Percentiles rank a stretch among this genome's conserved stretches.
phyloP scores from a whole-genome alignment of 2,113 vertebrate genomes.

The Calidris pugnax region DNA sequence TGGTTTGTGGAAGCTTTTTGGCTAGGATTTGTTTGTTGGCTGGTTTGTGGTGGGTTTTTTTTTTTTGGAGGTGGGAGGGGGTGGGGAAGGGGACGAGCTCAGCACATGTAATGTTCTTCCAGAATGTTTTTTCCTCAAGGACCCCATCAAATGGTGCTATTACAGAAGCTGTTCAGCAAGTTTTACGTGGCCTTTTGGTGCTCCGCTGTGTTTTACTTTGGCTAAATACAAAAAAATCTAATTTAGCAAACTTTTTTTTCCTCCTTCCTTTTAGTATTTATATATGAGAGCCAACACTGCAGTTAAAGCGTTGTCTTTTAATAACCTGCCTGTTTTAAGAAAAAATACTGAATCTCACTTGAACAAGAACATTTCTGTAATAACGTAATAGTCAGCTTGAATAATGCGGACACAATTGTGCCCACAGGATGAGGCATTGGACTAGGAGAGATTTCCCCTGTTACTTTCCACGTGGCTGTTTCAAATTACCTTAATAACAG shows the following conservation, averaged over 20 bases:
- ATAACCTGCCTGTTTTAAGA: neutral
- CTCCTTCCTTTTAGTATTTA: neutral
- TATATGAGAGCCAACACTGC: neutral
- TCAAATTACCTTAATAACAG: constrained; percentile 50
- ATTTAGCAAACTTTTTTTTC: neutral
- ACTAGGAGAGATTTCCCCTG: constrained; percentile 11
- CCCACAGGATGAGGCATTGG: neutral
- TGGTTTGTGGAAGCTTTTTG: neutral
- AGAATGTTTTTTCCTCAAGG: neutral
- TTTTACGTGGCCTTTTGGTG: neutral
- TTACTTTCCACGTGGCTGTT: constrained; percentile 19
- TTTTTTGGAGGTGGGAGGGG: neutral
- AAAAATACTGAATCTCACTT: neutral
- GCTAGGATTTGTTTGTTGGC: neutral
- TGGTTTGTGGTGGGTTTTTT: neutral
- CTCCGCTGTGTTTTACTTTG: neutral
- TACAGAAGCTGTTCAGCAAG: neutral
- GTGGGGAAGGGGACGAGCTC: too few species aligned
- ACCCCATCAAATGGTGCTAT: neutral
- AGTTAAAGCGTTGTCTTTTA: neutral
- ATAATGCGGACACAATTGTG: neutral
- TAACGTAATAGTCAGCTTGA: neutral
- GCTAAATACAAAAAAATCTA: neutral
- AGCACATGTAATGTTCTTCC: neutral
- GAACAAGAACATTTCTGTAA: neutral